A percentile compares a stretch with the other conserved stretches of the same genome.
Conservation (phyloP, 1,140 invertebrate species). For the Aphelinus atriplicis region DNA sequence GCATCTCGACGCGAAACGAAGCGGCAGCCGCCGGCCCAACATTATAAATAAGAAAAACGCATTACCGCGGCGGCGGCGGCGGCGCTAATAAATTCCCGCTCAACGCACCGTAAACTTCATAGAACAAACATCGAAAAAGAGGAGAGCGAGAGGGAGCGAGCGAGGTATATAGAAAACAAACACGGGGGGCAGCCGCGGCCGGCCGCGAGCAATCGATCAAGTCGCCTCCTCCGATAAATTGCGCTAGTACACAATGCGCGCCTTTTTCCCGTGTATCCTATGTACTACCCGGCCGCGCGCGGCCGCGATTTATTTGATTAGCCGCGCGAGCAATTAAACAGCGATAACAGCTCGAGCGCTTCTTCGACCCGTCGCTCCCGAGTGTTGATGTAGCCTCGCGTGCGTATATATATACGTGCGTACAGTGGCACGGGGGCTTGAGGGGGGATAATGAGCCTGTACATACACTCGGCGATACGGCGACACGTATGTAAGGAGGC, state of each 20-base stretch:
- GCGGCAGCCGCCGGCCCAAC: background rate
- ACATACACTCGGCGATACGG: too few species aligned
- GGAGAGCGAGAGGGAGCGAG: background rate
- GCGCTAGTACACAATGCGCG: constrained; percentile 2
- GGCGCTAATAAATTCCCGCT: constrained; percentile 20
- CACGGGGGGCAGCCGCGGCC: background rate
- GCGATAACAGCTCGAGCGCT: constrained; percentile 22
- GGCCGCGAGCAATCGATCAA: constrained; percentile 22
- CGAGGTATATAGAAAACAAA: background rate
- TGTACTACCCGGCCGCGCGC: background rate
- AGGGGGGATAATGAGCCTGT: too few species aligned
- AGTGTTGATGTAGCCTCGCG: background rate
- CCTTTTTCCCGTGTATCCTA: background rate
- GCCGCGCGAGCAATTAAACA: constrained; percentile 28
- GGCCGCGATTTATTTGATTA: constrained; percentile 38
- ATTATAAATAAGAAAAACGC: constrained; percentile 34
- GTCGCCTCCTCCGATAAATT: constrained; percentile 19
- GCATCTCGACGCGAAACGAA: background rate
- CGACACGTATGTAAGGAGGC: too few species aligned
- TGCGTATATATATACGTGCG: background rate
- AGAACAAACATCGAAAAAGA: constrained; percentile 14
- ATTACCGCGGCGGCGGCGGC: background rate
- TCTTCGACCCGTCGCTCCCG: background rate
- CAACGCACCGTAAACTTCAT: constrained; percentile 15
- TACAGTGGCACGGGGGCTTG: too few species aligned